Base-by-base conservation (phyloP, 2,797 vertebrate species). In the Gouania willdenowi region DNA sequence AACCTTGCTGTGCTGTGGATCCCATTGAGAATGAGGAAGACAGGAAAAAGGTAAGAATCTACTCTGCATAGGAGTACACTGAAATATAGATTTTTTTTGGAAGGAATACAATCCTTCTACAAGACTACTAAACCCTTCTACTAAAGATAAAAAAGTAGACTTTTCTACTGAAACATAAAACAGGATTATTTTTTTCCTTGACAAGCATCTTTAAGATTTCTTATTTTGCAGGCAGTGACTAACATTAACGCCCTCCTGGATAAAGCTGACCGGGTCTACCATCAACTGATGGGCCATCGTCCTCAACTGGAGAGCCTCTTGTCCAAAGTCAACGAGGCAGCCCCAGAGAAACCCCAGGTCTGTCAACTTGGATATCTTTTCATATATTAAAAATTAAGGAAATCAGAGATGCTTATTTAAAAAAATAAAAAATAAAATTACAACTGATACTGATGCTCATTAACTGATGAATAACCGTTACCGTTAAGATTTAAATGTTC, bases 11-110 rank as follows among this genome's bases (percentile, higher is more conserved):
- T 8, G 97, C 97, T 0, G 97, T 98, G 79, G 97, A 99, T 69
- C 97, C 97, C 36, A 99, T 98, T 4, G 96, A 99, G 66, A 99
- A 98, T 2, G 96, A 99, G 58, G 97, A 99, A 75, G 95, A 99
- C 66, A 81, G 95, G 38, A 98, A 99, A 84, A 99, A 99, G 89
- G 97, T 93, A 45, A 33, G 11, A 13, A n/a, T 5, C 13, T 5
- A 4, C 1, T 24, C n/a, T n/a, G n/a, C n/a, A n/a, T n/a, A n/a
- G n/a, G n/a, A n/a, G n/a, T n/a, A n/a, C n/a, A n/a, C n/a, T n/a
- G n/a, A n/a, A n/a, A n/a, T n/a, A n/a, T n/a, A n/a, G n/a, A n/a
- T n/a, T n/a, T n/a, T n/a, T n/a, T n/a, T n/a, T n/a, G n/a, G n/a
- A n/a, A n/a, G n/a, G n/a, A n/a, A n/a, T n/a, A n/a, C n/a, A n/a